Percentiles rank a stretch among this genome's conserved stretches.
phyloP scores from a whole-genome alignment of 2,888 invertebrate genomes.

The Lysandra bellargus region DNA sequence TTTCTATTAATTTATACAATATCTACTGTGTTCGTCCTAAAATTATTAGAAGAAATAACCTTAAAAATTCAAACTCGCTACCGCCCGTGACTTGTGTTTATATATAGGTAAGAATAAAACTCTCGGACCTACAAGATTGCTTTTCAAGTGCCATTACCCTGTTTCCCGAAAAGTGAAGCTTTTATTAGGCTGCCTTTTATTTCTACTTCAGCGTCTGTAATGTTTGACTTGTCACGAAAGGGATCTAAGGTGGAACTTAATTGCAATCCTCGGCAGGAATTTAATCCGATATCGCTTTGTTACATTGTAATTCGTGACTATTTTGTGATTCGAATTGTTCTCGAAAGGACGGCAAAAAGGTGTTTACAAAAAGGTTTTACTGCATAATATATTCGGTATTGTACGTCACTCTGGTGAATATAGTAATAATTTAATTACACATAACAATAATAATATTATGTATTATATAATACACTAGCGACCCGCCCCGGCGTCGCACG shows the following conservation, averaged over 20 bases:
- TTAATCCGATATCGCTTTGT: slow-evolving; percentile 20
- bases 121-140: slow-evolving; percentile 71
- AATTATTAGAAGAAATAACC: no score
- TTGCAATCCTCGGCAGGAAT: slow-evolving; percentile 29
- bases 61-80: slow-evolving; percentile 25
- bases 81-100: slow-evolving; percentile 42
- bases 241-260: slow-evolving; percentile 32
- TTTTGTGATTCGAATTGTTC: slow-evolving; percentile 23
- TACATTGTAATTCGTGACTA: slow-evolving; percentile 12
- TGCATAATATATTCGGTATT: slow-evolving; percentile 3
- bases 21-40: no score
- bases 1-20: no score
- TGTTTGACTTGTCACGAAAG: slow-evolving; percentile 31
- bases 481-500: no score
- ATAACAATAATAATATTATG: not conserved
- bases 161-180: slow-evolving; percentile 61
- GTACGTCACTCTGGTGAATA: not conserved
- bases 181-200: slow-evolving; percentile 61
- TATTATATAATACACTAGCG: not conserved
- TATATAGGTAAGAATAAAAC: slow-evolving; percentile 53
- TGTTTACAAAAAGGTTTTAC: slow-evolving; percentile 11
- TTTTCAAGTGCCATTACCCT: slow-evolving; percentile 69
- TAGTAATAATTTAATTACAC: not conserved
- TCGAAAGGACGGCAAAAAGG: not conserved
- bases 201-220: slow-evolving; percentile 39